A percentile compares a stretch with the other conserved stretches of the same genome.
Evolutionary conservation across 1,140 invertebrate species (phyloP).

Genomic region (Apis cerana): DNA sequence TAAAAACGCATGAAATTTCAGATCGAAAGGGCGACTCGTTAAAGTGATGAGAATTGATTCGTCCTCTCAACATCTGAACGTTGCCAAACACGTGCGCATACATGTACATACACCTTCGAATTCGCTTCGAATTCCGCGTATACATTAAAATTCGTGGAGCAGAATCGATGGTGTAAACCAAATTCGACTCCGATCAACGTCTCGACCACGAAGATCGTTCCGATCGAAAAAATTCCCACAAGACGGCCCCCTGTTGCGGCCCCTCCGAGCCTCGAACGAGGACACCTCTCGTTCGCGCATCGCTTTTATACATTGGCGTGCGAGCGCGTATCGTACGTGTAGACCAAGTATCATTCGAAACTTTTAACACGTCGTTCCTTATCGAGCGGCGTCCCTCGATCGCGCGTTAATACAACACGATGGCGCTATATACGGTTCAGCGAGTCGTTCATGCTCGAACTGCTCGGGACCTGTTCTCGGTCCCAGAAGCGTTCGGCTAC

Average conservation of each 20-base stretch:
- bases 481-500: constrained; percentile 43
- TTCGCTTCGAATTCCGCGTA: background rate
- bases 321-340: constrained; percentile 42
- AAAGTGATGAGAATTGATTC: background rate
- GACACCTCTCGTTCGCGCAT: constrained; percentile 13
- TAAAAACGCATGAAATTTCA: background rate
- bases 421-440: constrained; percentile 53
- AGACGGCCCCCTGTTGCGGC: background rate
- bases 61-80: no score
- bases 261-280: background rate
- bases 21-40: background rate
- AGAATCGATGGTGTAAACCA: background rate
- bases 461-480: constrained; percentile 22
- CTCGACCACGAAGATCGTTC: background rate
- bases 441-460: constrained; percentile 49
- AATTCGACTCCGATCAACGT: constrained; percentile 11
- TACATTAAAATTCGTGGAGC: constrained; percentile 18
- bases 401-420: constrained; percentile 49
- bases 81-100: background rate
- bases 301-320: constrained; percentile 20
- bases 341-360: constrained; percentile 50
- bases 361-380: constrained; percentile 57
- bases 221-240: constrained; percentile 33
- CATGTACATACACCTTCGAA: no score
- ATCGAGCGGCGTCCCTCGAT: constrained; percentile 27